Conservation (phyloP, 2,888 invertebrate species). For the Xestia xanthographa region DNA sequence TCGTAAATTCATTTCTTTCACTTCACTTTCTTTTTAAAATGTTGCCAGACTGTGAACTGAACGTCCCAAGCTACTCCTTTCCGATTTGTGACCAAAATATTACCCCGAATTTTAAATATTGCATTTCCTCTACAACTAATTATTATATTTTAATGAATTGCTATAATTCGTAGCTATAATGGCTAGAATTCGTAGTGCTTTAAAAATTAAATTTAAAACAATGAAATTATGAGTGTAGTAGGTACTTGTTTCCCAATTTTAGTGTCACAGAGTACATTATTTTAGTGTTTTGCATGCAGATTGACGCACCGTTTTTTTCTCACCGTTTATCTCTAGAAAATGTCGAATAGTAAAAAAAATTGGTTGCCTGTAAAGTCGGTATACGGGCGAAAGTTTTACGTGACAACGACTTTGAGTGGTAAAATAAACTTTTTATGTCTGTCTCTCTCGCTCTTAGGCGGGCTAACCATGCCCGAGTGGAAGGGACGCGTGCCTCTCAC, state of each 20-base stretch:
- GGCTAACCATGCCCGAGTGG: too few species aligned
- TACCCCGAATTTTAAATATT: conserved; percentile 8
- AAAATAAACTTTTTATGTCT: too few species aligned
- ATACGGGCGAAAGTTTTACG: too few species aligned
- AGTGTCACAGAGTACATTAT: too few species aligned
- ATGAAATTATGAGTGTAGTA: too few species aligned
- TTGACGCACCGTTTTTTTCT: too few species aligned
- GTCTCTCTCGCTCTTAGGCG: too few species aligned
- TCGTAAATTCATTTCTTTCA: conserved; percentile 90
- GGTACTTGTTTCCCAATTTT: neutral
- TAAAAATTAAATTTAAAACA: neutral
- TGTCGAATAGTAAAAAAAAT: neutral
- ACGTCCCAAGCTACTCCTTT: conserved; percentile 28
- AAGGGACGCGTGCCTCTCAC: too few species aligned
- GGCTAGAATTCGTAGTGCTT: neutral
- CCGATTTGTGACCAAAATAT: conserved; percentile 9
- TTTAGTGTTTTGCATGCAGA: neutral
- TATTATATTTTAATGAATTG: neutral
- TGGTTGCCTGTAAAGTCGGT: too few species aligned
- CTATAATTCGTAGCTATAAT: neutral
- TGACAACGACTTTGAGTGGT: too few species aligned
- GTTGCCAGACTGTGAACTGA: conserved; percentile 77
- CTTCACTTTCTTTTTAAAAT: conserved; percentile 90
- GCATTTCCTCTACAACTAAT: neutral
- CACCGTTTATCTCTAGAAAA: neutral